Evolutionary conservation across 2,888 invertebrate species (phyloP), one percentile per base, ranked within the genome.

Genomic region (Caenorhabditis imperialis): DNA sequence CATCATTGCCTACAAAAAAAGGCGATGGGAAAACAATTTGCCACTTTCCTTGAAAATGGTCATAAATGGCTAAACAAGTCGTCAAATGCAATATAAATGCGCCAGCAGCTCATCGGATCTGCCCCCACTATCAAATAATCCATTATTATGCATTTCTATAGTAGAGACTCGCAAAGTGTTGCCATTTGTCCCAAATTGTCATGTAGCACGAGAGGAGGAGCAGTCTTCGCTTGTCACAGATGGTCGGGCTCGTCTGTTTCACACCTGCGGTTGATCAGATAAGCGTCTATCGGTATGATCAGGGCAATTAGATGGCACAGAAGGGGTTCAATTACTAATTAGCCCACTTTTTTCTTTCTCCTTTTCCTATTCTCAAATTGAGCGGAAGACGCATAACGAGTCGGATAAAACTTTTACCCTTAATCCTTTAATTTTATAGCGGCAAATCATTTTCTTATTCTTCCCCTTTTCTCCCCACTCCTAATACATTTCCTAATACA

Each of bases 51-150:
- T n/a, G 42, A 25, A 55, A 75, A 72, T 69, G 75, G 61, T 75
- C 78, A 78, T 78, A 78, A 78, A 78, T 78, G 75, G 57, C 78
- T 78, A 71, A 78, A 78, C 78, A 78, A 78, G 65, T 69, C 75
- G 75, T 78, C 78, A 75, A 72, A 75, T 75, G 78, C 78, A 78
- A 78, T 78, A 63, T 70, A 78, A 78, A 78, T 78, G 75, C 57
- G 71, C 38, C 20, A 8, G 40, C 14, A 33, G 44, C 55, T 50
- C 60, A 45, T 30, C 33, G 27, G 16, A 12, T 10, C 30, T 6
- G 30, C 25, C 44, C 53, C 58, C 54, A 72, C 72, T 72, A 72
- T 72, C 63, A 51, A 54, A 72, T 72, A 72, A 72, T 60, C 72
- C 63, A 72, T 72, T 72, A 63, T 72, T 72, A 72, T 72, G 72